Evolutionary conservation across 2,797 vertebrate species (phyloP), one percentile per base, ranked within the genome.

Genomic region (Hirundo rustica): DNA sequence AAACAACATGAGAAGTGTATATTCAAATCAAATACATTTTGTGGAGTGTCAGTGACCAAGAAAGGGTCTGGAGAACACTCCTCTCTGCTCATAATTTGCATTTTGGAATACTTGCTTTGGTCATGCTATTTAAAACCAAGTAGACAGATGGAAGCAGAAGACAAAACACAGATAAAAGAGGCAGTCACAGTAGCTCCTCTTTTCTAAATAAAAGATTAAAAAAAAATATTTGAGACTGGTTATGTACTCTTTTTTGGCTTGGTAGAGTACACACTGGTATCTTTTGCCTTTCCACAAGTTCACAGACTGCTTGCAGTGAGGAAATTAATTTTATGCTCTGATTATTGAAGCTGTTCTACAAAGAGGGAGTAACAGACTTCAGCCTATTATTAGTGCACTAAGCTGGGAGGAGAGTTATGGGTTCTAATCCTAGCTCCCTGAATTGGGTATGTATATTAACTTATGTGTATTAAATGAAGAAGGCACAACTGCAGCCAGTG

Each of bases 301-400:
- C 67, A 84, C 16, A 76, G 53, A 66, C 45, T 47, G 57, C 50
- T 80, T 89, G 32, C 9, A 23, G 45, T 30, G 30, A 71, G 61
- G 53, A 91, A 93, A 93, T 80, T 19, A 89, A 82, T 92, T 83
- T 89, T 90, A 88, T 85, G 48, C 57, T 94, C 81, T 82, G 72
- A 89, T 91, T 89, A 85, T 64, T 42, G 21, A 91, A 92, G 42
- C 42, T 77, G 45, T 87, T 91, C 57, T 92, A 54, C 62, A 71
- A 85, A 77, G 71, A 86, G 18, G 8, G 45, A 77, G 34, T 47
- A 83, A 58, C 42, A 80, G 27, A 58, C 21, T 88, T 92, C 57
- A 83, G 16, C 38, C 45, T 89, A 71, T 83, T 80, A 77, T 75
- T 91, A 79, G 34, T 68, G 53, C 57, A 67, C 15, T 79, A 71